Percentiles rank a stretch among this genome's conserved stretches.
Conservation (phyloP, 2,797 vertebrate species). For the Mus minutoides region DNA sequence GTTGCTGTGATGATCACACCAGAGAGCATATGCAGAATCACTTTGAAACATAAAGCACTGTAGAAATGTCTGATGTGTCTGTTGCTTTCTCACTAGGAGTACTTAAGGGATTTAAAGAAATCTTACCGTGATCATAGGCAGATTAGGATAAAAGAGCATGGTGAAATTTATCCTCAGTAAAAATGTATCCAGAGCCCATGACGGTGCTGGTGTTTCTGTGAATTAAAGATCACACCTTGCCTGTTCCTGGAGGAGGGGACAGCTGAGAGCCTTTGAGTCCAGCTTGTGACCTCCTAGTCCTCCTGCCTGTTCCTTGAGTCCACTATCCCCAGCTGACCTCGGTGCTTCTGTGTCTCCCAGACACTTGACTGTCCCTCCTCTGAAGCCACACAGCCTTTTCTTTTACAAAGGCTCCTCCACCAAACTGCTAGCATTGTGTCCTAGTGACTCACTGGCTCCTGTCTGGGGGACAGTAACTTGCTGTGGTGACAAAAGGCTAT, state of each 20-base stretch:
- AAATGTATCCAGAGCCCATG: background rate
- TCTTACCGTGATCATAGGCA: conserved; percentile 24
- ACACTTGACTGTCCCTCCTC: background rate
- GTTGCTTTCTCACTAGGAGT: conserved; percentile 33
- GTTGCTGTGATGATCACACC: conserved; percentile 36
- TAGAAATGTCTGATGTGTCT: conserved; percentile 51
- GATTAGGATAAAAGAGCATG: conserved; percentile 52
- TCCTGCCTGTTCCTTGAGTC: background rate
- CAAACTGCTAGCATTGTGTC: background rate
- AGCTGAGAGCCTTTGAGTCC: background rate
- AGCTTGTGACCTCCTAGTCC: background rate
- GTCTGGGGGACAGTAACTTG: background rate
- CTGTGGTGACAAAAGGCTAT: background rate
- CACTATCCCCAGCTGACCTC: conserved; percentile 30
- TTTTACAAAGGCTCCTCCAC: conserved; percentile 25
- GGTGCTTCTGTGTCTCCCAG: conserved; percentile 14
- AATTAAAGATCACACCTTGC: background rate
- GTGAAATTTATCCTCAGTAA: conserved; percentile 32
- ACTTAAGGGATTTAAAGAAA: conserved; percentile 64
- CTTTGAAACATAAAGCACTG: conserved; percentile 58
- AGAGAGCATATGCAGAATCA: conserved; percentile 10
- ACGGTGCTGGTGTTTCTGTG: background rate
- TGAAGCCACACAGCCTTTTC: conserved; percentile 26
- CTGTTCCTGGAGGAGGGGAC: background rate
- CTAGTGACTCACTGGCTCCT: conserved; percentile 13